Base-by-base conservation (phyloP, 2,888 invertebrate genomes). In the Acrobasis repandana region DNA sequence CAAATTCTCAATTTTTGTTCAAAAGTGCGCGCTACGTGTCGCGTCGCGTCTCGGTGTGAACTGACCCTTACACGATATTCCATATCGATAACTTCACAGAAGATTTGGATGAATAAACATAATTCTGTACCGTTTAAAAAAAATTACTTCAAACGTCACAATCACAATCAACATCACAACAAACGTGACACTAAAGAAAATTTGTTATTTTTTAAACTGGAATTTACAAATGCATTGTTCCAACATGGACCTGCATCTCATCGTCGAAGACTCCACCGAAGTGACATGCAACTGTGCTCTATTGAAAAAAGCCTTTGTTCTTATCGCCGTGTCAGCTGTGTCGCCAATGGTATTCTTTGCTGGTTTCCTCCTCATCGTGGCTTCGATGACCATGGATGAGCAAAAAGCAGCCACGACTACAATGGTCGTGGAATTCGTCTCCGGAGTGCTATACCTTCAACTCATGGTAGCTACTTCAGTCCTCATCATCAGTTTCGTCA, bases 311-410 rank as follows among this genome's bases (percentile, higher is more conserved):
- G 79, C 79, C 0, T 86, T 86, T 58, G 60, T 80, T 9, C 57
- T 83, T 60, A 77, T 86, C 8, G 82, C 79, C 0, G 46, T 79
- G n/a, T 83, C 89, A n/a, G 82, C 87, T 10, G 77, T 87, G 0
- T 60, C 85, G 0, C 88, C 88, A 0, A 86, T 88, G 73, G 47
- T 86, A 0, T 52, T 81, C 14, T 88, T 88, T 57, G 77, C 79
- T 10, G 77, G 74, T 0, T 47, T 87, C 0, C 74, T 88, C 0
- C 69, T 85, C 0, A 20, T 81, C 0, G 66, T 82, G 16, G 70
- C 80, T 2, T 64, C 73, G 0, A 69, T 66, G 1, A 71, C 71
- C 9, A 65, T 76, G 60, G 70, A 76, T 1, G 36, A 61, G 0
- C 65, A 73, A 0, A 62, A 75, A 1, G 71, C 81, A 4, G 61